Conservation (phyloP, 2,888 invertebrate species). For the Caenorhabditis wallacei region DNA sequence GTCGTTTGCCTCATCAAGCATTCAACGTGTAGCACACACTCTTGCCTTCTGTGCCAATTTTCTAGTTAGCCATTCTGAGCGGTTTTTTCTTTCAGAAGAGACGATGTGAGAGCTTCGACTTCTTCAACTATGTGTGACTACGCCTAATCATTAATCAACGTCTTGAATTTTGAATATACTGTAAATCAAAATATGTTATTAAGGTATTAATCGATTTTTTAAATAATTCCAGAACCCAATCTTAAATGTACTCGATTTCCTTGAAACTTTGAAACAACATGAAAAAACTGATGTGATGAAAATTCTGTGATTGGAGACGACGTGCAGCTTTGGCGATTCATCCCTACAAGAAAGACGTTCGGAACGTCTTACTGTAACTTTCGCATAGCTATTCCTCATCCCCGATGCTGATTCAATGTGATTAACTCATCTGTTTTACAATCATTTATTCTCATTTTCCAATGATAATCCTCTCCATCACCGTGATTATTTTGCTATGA, state of each 20-base stretch:
- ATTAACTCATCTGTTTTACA: constrained; percentile 67
- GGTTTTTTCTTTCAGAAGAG: constrained; percentile 12
- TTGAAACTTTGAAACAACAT: constrained; percentile 34
- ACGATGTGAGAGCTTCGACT: constrained; percentile 41
- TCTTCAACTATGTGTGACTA: constrained; percentile 26
- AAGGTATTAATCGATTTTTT: too few relatives aligned
- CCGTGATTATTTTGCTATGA: constrained; percentile 36
- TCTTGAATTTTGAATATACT: background rate
- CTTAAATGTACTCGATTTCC: too few relatives aligned
- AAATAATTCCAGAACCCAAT: too few relatives aligned
- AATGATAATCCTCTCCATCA: constrained; percentile 6
- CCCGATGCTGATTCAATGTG: constrained; percentile 69
- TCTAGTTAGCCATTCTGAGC: constrained; percentile 5
- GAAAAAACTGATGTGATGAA: constrained; percentile 70
- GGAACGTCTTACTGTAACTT: background rate
- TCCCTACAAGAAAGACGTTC: background rate
- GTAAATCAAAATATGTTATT: too few relatives aligned
- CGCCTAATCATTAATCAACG: background rate
- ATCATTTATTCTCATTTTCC: background rate
- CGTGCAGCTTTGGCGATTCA: constrained; percentile 68
- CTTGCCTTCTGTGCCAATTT: constrained; percentile 23
- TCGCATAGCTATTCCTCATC: constrained; percentile 67
- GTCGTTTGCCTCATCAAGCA: constrained; percentile 43
- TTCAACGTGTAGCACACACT: constrained; percentile 55
- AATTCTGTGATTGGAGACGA: constrained; percentile 74